phyloP scores from a whole-genome alignment of 2,113 vertebrate species.

The Vidua chalybeata region DNA sequence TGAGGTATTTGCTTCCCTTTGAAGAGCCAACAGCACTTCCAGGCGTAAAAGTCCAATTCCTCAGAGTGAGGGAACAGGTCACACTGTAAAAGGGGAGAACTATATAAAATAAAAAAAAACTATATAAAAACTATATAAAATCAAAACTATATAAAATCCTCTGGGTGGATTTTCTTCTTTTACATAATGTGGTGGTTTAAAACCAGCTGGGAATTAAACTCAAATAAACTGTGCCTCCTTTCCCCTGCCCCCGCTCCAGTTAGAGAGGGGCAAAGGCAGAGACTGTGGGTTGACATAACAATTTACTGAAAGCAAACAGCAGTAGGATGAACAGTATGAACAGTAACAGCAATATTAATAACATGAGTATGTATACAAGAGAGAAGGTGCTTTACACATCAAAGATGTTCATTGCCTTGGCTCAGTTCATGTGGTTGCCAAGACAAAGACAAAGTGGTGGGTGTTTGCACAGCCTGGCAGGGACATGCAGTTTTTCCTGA shows the following conservation, averaged over 20 bases:
- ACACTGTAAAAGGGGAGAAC: neutral
- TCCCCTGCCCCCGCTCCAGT: neutral
- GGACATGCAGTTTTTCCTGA: neutral
- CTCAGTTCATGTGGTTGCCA: neutral
- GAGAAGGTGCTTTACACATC: neutral
- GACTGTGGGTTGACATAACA: neutral
- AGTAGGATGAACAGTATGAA: neutral
- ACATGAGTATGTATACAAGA: neutral
- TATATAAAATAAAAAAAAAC: too few relatives aligned
- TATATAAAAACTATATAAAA: too few relatives aligned
- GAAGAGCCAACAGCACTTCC: neutral
- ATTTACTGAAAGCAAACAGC: neutral
- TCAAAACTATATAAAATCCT: neutral
- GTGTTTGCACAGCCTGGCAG: neutral
- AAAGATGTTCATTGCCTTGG: neutral
- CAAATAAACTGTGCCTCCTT: neutral
- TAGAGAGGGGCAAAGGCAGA: neutral
- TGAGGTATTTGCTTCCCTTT: neutral
- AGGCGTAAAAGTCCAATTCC: neutral
- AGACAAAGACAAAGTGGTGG: neutral
- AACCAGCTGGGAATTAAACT: neutral
- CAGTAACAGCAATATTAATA: neutral
- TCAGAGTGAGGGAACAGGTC: neutral
- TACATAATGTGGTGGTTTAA: neutral
- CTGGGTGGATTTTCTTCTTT: neutral